A percentile compares a stretch with the other conserved stretches of the same genome.
phyloP scores from a whole-genome alignment of 1,140 invertebrate species.

The silkworm (Bombyx mori) region ASM3026992v2 NC_085115.1:4576501-4577000 shows the following conservation, averaged over 20 bases:
- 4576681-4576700: slow-evolving; percentile 70
- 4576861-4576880: slow-evolving; percentile 41
- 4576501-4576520: neutral
- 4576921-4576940: slow-evolving; percentile 64
- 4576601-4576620: slow-evolving; percentile 60
- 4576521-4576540: slow-evolving; percentile 17
- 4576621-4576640: slow-evolving; percentile 69
- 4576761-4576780: slow-evolving; percentile 21
- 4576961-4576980: slow-evolving; percentile 43
- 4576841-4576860: slow-evolving; percentile 55
- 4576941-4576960: slow-evolving; percentile 57
- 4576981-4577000: slow-evolving; percentile 28
- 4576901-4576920: slow-evolving; percentile 62
- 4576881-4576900: slow-evolving; percentile 56
- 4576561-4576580: slow-evolving; percentile 32
- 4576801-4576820: slow-evolving; percentile 55
- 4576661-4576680: slow-evolving; percentile 66
- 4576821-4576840: slow-evolving; percentile 46
- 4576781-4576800: slow-evolving; percentile 34
- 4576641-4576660: slow-evolving; percentile 65
- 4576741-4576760: slow-evolving; percentile 54
- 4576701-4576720: slow-evolving; percentile 70
- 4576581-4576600: slow-evolving; percentile 67
- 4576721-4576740: slow-evolving; percentile 66
- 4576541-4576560: slow-evolving; percentile 24